phyloP scores from a whole-genome alignment of 2,113 vertebrate genomes.

The Origma solitaria region DNA sequence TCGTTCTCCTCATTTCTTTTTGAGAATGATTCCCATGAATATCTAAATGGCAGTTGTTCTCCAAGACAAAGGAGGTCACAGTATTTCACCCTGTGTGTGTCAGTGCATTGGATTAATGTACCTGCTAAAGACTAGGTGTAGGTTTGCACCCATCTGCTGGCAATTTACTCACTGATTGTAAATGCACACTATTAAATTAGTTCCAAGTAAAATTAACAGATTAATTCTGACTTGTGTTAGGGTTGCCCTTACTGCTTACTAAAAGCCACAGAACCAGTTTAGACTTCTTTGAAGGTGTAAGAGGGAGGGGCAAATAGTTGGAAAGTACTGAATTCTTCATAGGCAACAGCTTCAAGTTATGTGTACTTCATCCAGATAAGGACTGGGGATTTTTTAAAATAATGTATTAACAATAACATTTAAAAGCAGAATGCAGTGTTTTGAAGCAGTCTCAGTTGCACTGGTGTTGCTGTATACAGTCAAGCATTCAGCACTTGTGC shows the following conservation, averaged over 20 bases:
- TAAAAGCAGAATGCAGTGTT: background rate
- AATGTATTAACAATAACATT: background rate
- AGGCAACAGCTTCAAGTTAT: background rate
- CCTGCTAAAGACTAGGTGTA: background rate
- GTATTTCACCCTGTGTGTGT: background rate
- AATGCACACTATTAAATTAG: background rate
- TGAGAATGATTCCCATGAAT: background rate
- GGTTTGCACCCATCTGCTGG: background rate
- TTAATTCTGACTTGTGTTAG: background rate
- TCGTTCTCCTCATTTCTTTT: background rate
- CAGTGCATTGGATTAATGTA: background rate
- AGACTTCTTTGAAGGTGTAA: background rate
- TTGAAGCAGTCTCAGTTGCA: background rate
- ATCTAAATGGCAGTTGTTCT: background rate
- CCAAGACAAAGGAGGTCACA: background rate
- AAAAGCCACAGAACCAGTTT: constrained; percentile 17
- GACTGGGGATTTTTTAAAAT: background rate
- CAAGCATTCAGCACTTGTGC: background rate
- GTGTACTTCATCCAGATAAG: background rate
- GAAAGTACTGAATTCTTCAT: background rate
- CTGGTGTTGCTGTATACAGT: background rate
- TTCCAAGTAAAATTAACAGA: background rate
- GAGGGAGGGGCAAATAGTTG: background rate
- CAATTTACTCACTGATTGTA: background rate
- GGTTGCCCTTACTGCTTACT: background rate